A percentile compares a stretch with the other conserved stretches of the same genome.
These are phyloP conservation scores for Drosophila funebris DNA, from an alignment of 1,140 invertebrate species.

Conservation along the genomic window DNA sequence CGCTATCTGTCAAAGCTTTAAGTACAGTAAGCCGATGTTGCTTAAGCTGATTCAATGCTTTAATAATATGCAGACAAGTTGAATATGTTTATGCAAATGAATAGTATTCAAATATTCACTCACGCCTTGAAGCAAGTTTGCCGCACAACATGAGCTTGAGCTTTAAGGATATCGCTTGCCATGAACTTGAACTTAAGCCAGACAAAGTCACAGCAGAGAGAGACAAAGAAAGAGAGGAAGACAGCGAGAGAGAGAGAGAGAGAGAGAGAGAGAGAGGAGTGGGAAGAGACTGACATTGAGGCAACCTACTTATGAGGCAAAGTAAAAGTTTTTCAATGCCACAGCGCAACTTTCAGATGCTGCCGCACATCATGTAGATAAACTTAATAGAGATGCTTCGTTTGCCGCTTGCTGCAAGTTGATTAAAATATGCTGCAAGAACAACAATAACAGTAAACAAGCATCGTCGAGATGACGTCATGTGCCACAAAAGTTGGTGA, in stretches of 20 bases:
- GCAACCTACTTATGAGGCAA: slow-evolving; percentile 52
- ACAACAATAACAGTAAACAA: neutral
- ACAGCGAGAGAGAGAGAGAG: neutral
- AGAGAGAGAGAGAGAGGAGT: too few relatives aligned
- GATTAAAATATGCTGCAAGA: slow-evolving; percentile 28
- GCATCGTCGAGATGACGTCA: slow-evolving; percentile 34
- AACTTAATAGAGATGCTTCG: slow-evolving; percentile 35
- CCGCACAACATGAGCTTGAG: neutral
- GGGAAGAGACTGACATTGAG: neutral
- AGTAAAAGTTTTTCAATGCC: slow-evolving; percentile 56
- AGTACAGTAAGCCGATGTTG: too few relatives aligned
- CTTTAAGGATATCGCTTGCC: slow-evolving; percentile 22
- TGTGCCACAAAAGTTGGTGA: slow-evolving; percentile 20
- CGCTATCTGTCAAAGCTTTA: too few relatives aligned
- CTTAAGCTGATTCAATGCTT: too few relatives aligned
- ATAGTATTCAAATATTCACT: neutral
- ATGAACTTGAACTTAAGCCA: slow-evolving; percentile 37
- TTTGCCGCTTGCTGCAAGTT: slow-evolving; percentile 8
- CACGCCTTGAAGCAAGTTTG: neutral
- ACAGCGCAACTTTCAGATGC: slow-evolving; percentile 32
- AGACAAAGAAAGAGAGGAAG: neutral
- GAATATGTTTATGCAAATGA: too few relatives aligned
- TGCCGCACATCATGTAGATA: slow-evolving; percentile 25
- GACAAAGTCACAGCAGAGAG: neutral
- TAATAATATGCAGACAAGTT: too few relatives aligned